Evolutionary conservation across 2,888 invertebrate species (phyloP), one percentile per base, ranked within the genome.

Genomic region (Scrobipalpa costella): DNA sequence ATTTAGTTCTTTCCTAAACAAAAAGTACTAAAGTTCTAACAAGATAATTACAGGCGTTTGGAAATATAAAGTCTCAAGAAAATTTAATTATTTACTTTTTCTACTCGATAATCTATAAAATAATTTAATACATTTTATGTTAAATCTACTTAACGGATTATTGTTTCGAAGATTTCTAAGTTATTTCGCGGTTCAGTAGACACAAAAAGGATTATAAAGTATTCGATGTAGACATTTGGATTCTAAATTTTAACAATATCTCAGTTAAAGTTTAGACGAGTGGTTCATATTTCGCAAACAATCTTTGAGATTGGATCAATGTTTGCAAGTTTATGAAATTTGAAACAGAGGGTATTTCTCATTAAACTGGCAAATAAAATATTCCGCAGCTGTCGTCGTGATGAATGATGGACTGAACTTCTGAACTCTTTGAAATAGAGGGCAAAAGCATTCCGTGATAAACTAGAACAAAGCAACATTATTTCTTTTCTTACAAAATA

Each of bases 321-420:
- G 50, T 50, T 50, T 19, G 19, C 50, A 21, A 50, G 19, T 50
- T 50, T 50, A 50, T 50, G 50, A 50, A 50, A 21, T 19, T 21
- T 50, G 50, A 21, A 50, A 50, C 50, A 21, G 50, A 50, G 11
- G 50, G 50, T 9, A 50, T 50, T 50, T 50, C 50, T 21, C 50
- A 21, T 50, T 50, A 19, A 50, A 15, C 17, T 15, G 9, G 50
- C 11, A 50, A 50, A 50, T 50, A 50, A 19, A 50, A 50, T 50
- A 21, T 50, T 50, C 21, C 19, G 21, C 21, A 21, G 50, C 44
- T 50, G 9, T 21, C n/a, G n/a, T n/a, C 15, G 11, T 17, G 50
- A 21, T 17, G 13, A 50, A 50, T 50, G 50, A 21, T 17, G 21
- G 9, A 21, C 21, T 21, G 50, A 50, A 50, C 7, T 50, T 17